Conservation (phyloP, 1,140 invertebrate genomes). For the Ditylenchus dipsaci region DNA sequence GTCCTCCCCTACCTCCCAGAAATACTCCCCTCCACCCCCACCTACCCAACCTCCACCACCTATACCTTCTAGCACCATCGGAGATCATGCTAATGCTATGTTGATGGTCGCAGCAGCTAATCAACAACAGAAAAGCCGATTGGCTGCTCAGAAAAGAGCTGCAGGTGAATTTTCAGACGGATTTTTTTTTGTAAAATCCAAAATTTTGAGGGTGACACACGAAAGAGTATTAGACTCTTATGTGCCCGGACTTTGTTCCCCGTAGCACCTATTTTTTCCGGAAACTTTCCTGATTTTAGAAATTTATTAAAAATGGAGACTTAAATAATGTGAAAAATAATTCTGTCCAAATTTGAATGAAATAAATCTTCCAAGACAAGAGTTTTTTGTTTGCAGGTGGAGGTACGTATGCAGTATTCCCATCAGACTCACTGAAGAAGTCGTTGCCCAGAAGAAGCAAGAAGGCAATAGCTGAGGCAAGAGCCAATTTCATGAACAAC, state of each 20-base stretch:
- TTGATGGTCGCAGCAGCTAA: background rate
- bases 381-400: no score
- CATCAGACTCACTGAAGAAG: constrained; percentile 13
- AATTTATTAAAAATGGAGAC: no score
- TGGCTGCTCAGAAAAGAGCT: background rate
- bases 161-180: background rate
- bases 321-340: no score
- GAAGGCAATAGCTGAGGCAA: background rate
- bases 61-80: background rate
- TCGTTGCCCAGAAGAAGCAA: constrained; percentile 17
- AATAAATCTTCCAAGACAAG: no score
- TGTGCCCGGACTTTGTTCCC: no score
- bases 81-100: background rate
- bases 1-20: background rate
- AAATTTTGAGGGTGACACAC: no score
- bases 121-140: background rate
- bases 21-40: background rate
- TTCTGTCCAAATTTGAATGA: no score
- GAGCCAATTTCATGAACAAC: no score
- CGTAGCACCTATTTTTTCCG: no score
- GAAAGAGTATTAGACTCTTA: no score
- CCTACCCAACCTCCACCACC: background rate
- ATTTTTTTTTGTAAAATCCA: no score
- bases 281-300: no score
- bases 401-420: constrained; percentile 12